Base-by-base conservation (phyloP, 2,888 invertebrate genomes). In the Dolomedes plantarius region DNA sequence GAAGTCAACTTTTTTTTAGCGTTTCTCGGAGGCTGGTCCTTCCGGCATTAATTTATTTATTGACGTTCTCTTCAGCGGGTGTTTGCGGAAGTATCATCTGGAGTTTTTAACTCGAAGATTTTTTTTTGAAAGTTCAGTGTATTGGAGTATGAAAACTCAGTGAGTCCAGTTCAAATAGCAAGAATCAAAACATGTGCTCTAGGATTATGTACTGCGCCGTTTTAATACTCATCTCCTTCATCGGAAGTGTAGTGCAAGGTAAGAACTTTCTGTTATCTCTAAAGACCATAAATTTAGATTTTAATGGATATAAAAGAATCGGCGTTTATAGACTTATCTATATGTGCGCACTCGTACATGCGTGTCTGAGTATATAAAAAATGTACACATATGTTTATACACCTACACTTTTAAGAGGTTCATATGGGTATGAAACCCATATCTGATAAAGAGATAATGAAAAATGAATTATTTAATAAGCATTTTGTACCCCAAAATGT, bases 181-280 rank as follows among this genome's bases (percentile, higher is more conserved):
- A 41, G 50, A 16, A 32, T 50, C 19, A 46, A 62, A 75, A 62
- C 73, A 46, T 39, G 74, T 31, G 6, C 36, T 68, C 28, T n/a
- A 68, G 81, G 81, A 82, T 82, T 82, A 82, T 69, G 69, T 69
- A 23, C 46, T 2, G 67, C 62, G 75, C 39, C 9, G 39, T 82
- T 5, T 19, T 69, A 36, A 6, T 41, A 9, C 41, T 36, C 36
- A 6, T 74, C 5, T 62, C 46, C 41, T 28, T 56, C 31, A 28
- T 41, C 28, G 27, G 39, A 13, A 0, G 16, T 23, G 3, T 11
- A 11, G 32, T n/a, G 27, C 23, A 64, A 62, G 81, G 81, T 75
- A 75, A 82, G 81, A 36, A 36, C 5, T 1, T 5, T 9, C 50
- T 9, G 9, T 16, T 39, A n/a, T n/a, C n/a, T n/a, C n/a, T n/a